Base-by-base conservation (phyloP, 2,797 vertebrate species). In the Molossus molossus region DNA sequence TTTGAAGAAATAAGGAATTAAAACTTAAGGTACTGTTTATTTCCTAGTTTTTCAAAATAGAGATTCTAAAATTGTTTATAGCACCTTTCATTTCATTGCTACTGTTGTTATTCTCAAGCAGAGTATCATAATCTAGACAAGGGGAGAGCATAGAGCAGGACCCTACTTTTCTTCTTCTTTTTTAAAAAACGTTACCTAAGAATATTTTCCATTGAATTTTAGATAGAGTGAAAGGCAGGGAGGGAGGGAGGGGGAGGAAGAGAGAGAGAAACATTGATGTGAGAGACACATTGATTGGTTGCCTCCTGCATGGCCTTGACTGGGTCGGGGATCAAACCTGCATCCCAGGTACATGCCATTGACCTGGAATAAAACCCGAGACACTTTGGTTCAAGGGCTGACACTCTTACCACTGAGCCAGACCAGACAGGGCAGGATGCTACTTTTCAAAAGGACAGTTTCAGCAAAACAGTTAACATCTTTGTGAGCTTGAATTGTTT, bases 1-100 rank as follows among this genome's bases (percentile, higher is more conserved):
- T 96, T 92, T 96, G 69, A 88, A 94, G 84, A 94, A 93, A 73
- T 87, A 72, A 77, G 50, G 50, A 70, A 73, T 86, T 69, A 77
- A 62, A 14, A 57, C 17, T 33, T 83, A 79, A 62, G 12, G 9
- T 45, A 65, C 67, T 58, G 2, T 65, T 96, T 91, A 90, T 92
- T 57, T 87, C 83, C 37, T 90, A 82, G 69, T 76, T 96, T 95
- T 98, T 93, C 97, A 99, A 99, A 98, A 98, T 99, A 81, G 91
- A 91, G 57, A 72, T 70, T 67, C 58, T 25, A 40, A 50, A 70
- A 27, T 93, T 82, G 10, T 89, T 83, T 33, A 18, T 45, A 57
- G 8, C 5, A 6, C 80, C 64, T 95, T 89, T 84, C 53, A 40
- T 87, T 67, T 91, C 55, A 65, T 94, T 94, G 37, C 65, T 93